These are phyloP conservation scores for Oxystoma pomonae DNA, from an alignment of 2,888 invertebrate genomes.

Conservation along the genomic window DNA sequence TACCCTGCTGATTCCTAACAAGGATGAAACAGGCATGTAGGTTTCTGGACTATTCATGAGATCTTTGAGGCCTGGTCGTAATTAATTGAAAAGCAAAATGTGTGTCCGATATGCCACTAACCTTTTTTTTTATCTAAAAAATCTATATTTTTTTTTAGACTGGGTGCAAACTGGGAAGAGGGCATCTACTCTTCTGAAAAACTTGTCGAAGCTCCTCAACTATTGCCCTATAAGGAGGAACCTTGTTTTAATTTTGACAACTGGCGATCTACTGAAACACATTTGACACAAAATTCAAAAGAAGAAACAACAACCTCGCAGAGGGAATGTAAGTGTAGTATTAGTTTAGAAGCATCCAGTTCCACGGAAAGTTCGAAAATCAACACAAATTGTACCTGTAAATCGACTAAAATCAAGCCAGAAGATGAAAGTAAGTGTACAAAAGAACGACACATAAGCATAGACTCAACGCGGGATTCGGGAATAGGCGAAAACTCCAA, in stretches of 20 bases:
- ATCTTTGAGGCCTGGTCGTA: too few species aligned
- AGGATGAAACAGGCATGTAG: too few species aligned
- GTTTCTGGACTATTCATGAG: too few species aligned
- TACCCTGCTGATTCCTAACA: too few species aligned
- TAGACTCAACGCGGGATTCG: conserved; percentile 62
- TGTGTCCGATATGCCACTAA: too few species aligned
- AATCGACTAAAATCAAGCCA: neutral
- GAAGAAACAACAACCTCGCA: conserved; percentile 5
- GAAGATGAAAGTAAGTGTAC: conserved; percentile 9
- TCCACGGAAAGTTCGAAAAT: neutral
- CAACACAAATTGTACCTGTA: conserved; percentile 7
- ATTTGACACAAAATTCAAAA: neutral
- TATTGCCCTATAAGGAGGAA: conserved; percentile 44
- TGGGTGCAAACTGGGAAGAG: conserved; percentile 53
- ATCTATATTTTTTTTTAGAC: conserved; percentile 40
- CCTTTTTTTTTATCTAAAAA: too few species aligned
- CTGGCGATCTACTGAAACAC: conserved; percentile 11
- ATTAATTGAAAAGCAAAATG: too few species aligned
- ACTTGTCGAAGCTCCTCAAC: conserved; percentile 48
- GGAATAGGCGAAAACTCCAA: conserved; percentile 56
- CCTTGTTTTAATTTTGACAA: conserved; percentile 16
- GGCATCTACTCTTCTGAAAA: conserved; percentile 50
- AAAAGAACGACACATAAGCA: conserved; percentile 53
- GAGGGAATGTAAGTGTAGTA: conserved; percentile 9
- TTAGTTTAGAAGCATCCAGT: conserved; percentile 4